Conservation (phyloP, 2,888 invertebrate species). For the Hirtodrosophila histrioides region DNA sequence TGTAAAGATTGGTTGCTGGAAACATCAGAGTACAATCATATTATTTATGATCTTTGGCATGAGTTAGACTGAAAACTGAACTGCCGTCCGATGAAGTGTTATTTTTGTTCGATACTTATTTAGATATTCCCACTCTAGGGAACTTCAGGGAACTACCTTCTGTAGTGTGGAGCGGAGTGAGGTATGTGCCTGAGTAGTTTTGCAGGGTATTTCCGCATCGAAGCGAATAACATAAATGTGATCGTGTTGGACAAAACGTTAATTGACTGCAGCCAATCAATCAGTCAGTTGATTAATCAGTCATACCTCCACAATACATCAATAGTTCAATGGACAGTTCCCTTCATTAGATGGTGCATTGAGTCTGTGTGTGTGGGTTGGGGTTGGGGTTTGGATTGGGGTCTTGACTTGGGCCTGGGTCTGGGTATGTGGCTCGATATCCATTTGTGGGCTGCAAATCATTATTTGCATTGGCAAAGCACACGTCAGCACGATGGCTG, state of each 20-base stretch:
- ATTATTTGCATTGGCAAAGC: slow-evolving; percentile 17
- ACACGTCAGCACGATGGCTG: slow-evolving; percentile 33
- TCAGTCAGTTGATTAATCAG: slow-evolving; percentile 48
- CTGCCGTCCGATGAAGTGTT: no score
- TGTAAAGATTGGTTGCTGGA: no score
- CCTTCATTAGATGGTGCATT: slow-evolving; percentile 46
- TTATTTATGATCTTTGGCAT: no score
- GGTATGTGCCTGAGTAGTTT: no score
- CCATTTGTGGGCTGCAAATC: slow-evolving; percentile 26
- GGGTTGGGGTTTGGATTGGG: slow-evolving; percentile 1
- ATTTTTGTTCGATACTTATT: no score
- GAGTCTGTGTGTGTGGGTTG: not conserved
- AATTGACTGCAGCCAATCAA: slow-evolving; percentile 38
- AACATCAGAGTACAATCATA: no score
- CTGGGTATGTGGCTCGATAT: not conserved
- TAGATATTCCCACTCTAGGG: no score
- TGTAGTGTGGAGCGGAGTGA: no score
- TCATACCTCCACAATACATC: slow-evolving; percentile 30
- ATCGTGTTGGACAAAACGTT: slow-evolving; percentile 40
- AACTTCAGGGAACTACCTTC: no score
- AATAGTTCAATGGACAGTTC: slow-evolving; percentile 16
- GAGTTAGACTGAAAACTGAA: no score
- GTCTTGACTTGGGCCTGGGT: slow-evolving; percentile 1
- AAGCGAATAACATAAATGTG: slow-evolving; percentile 26
- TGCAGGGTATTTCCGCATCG: not conserved